These are phyloP conservation scores for Achlya flavicornis DNA, from an alignment of 2,888 invertebrate genomes.

Conservation along the genomic window DNA sequence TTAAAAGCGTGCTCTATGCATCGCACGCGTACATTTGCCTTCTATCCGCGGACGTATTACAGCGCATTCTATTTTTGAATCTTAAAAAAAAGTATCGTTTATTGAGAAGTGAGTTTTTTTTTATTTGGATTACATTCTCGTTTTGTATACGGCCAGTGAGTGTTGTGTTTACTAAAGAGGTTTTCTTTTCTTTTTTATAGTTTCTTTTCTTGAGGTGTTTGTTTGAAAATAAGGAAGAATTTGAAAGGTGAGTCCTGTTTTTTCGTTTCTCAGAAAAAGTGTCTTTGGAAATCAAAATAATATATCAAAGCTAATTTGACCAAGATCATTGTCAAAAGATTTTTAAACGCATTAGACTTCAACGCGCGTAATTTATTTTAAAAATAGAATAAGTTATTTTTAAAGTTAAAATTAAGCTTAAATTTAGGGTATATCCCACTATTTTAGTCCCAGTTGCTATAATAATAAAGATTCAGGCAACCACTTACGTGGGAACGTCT, in stretches of 20 bases:
- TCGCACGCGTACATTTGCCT: constrained; percentile 56
- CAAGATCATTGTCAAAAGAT: neutral
- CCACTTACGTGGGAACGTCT: neutral
- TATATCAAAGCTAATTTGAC: too few species aligned
- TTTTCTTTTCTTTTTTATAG: constrained; percentile 23
- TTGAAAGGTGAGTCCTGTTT: constrained; percentile 1
- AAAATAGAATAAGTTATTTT: neutral
- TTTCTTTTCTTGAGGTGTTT: constrained; percentile 7
- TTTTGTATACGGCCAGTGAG: constrained; percentile 40
- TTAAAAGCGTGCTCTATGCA: constrained; percentile 66
- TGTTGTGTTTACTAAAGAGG: constrained; percentile 33
- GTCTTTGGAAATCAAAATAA: too few species aligned
- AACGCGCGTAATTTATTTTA: neutral
- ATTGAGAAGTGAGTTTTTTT: constrained; percentile 40
- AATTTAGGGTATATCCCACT: neutral
- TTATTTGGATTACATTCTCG: constrained; percentile 25
- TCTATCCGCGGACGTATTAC: constrained; percentile 42
- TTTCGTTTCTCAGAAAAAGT: neutral
- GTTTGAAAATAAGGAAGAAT: neutral
- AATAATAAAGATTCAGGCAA: neutral
- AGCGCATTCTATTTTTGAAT: constrained; percentile 41
- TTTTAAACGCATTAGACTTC: neutral
- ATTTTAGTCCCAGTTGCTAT: neutral
- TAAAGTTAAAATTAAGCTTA: neutral
- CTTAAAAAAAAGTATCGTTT: neutral